Conservation (phyloP, 2,113 vertebrate genomes). For the Labeo catla region DNA sequence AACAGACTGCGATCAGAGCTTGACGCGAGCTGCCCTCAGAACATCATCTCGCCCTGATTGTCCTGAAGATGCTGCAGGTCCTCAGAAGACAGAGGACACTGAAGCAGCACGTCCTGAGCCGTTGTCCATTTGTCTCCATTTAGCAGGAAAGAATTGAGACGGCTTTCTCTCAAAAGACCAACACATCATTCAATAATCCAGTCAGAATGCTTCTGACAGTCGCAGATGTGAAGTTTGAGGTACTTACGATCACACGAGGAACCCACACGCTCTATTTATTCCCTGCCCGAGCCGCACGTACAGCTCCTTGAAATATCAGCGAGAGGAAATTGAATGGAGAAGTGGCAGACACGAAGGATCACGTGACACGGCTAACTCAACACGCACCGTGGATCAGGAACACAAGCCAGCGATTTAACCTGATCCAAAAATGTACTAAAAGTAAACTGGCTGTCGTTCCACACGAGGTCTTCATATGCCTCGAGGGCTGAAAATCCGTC, state of each 20-base stretch:
- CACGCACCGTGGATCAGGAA: background rate
- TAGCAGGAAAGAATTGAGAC: background rate
- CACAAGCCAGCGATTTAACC: no score
- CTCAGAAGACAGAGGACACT: no score
- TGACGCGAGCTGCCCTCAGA: no score
- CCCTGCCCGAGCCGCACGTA: background rate
- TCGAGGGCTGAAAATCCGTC: background rate
- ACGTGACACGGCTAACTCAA: background rate
- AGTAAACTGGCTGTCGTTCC: no score
- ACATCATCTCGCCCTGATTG: no score
- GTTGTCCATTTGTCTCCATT: background rate
- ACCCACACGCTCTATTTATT: background rate
- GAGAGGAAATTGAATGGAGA: constrained; percentile 47
- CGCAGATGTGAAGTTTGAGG: background rate
- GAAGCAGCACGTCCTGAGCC: no score
- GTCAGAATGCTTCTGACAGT: background rate
- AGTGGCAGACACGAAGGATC: constrained; percentile 40
- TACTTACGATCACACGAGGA: background rate
- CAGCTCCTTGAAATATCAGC: background rate
- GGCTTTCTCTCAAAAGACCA: background rate
- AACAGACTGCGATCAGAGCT: no score
- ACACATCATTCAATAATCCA: background rate
- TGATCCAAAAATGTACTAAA: no score
- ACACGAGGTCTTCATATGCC: no score
- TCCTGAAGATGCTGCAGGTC: background rate